A percentile compares a stretch with the other conserved stretches of the same genome.
Evolutionary conservation across 2,113 vertebrate genomes (phyloP).

Genomic region (Toxotes jaculatrix): DNA sequence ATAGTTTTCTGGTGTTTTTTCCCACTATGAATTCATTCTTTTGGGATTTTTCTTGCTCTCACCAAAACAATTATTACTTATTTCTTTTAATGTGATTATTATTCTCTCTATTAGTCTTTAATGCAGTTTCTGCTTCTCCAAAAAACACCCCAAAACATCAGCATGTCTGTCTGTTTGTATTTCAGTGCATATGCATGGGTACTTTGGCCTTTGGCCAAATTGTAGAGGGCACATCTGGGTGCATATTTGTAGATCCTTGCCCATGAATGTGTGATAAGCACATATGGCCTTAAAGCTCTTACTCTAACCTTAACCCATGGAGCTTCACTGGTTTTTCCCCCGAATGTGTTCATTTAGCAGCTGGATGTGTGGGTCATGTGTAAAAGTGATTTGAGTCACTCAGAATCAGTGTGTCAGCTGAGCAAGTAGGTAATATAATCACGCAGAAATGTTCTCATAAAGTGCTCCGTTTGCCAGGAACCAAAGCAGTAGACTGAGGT

Average conservation of each 20-base stretch:
- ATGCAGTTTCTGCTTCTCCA: not conserved
- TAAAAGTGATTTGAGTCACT: conserved; percentile 65
- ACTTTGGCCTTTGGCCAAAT: conserved; percentile 11
- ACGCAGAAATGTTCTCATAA: conserved; percentile 60
- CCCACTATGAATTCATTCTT: not conserved
- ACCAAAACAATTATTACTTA: not conserved
- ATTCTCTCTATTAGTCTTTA: not conserved
- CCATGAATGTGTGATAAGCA: conserved; percentile 6
- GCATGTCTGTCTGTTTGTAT: conserved; percentile 1
- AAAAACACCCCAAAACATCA: conserved; percentile 2
- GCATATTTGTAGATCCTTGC: conserved; percentile 23
- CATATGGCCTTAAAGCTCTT: conserved; percentile 13
- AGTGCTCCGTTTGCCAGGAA: conserved; percentile 66
- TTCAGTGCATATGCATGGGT: conserved; percentile 6
- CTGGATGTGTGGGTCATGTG: conserved; percentile 44
- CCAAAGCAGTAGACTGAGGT: conserved; percentile 38
- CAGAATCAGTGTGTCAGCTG: conserved; percentile 53
- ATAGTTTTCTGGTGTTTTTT: conserved; percentile 7
- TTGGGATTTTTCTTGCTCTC: not conserved
- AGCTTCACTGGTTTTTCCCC: conserved; percentile 18
- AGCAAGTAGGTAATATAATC: conserved; percentile 63
- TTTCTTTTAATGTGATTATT: conserved; percentile 21
- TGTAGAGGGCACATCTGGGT: conserved; percentile 2
- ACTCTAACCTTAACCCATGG: conserved; percentile 11
- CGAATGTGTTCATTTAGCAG: conserved; percentile 29